Evolutionary conservation across 2,888 invertebrate genomes (phyloP).

Genomic region (Keiferia lycopersicella): DNA sequence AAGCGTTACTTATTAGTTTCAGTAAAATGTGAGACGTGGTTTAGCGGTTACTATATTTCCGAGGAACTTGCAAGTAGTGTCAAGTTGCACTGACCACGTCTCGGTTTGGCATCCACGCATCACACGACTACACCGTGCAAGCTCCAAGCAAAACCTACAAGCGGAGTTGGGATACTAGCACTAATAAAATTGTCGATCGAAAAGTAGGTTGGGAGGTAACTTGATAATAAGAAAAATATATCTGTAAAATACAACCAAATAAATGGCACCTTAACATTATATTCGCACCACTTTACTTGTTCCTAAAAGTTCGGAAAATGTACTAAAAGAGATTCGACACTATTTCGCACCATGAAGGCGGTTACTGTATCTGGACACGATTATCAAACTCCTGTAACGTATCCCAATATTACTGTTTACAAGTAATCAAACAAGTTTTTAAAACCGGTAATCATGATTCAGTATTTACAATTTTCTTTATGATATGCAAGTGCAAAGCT

Average conservation of each 20-base stretch:
- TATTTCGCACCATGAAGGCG: constrained; percentile 9
- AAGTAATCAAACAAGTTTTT: constrained; percentile 25
- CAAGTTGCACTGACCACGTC: constrained; percentile 26
- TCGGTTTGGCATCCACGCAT: constrained; percentile 21
- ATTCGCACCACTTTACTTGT: constrained; percentile 66
- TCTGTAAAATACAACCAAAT: constrained; percentile 73
- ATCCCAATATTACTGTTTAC: constrained; percentile 33
- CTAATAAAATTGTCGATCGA: constrained; percentile 39
- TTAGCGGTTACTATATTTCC: constrained; percentile 58
- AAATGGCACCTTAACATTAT: constrained; percentile 72
- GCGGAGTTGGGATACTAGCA: constrained; percentile 41
- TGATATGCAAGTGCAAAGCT: constrained; percentile 82
- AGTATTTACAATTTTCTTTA: constrained; percentile 69
- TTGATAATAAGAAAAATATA: constrained; percentile 62
- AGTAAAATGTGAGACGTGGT: constrained; percentile 65
- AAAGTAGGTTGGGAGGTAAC: constrained; percentile 61
- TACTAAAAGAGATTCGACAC: constrained; percentile 28
- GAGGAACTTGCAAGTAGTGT: constrained; percentile 31
- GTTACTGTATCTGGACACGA: not conserved
- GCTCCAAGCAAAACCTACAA: constrained; percentile 39
- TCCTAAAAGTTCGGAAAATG: constrained; percentile 38
- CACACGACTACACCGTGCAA: constrained; percentile 32
- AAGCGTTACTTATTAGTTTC: constrained; percentile 72
- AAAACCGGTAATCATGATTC: constrained; percentile 52
- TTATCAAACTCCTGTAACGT: constrained; percentile 28